Percentiles rank a stretch among this genome's conserved stretches.
phyloP scores from a whole-genome alignment of 2,797 vertebrate species.

The Epinephelus malabaricus region DNA sequence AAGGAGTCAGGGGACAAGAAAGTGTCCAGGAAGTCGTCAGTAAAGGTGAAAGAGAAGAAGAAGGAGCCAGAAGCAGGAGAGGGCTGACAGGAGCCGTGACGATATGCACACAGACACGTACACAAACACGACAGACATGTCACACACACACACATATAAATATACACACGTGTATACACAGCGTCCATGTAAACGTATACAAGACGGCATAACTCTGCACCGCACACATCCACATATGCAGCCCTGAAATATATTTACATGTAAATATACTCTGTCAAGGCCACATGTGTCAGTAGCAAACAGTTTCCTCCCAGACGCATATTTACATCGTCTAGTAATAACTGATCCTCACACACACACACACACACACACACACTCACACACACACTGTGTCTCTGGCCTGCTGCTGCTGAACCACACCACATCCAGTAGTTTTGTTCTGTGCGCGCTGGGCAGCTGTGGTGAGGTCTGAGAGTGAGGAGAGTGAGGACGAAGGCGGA shows the following conservation, averaged over 20 bases:
- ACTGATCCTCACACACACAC: constrained; percentile 23
- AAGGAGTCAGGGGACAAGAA: constrained; percentile 75
- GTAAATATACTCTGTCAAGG: constrained; percentile 39
- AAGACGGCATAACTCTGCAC: not conserved
- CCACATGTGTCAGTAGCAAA: constrained; percentile 33
- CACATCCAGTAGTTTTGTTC: constrained; percentile 53
- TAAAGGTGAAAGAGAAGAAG: constrained; percentile 85
- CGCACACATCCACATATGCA: constrained; percentile 16
- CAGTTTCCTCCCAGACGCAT: constrained; percentile 57
- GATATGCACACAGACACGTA: constrained; percentile 27
- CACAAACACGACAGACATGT: constrained; percentile 17
- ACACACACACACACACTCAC: constrained; percentile 30
- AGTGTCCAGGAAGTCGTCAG: constrained; percentile 69
- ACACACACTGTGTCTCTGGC: constrained; percentile 7
- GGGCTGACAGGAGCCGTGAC: constrained; percentile 53
- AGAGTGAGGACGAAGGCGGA: constrained; percentile 36
- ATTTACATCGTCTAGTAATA: constrained; percentile 55
- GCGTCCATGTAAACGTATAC: constrained; percentile 25
- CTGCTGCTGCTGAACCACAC: constrained; percentile 34
- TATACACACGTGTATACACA: constrained; percentile 34
- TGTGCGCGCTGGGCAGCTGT: constrained; percentile 32
- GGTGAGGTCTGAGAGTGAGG: constrained; percentile 49
- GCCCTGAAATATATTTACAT: constrained; percentile 45
- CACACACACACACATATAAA: constrained; percentile 16
- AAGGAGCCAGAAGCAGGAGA: constrained; percentile 79